phyloP scores from a whole-genome alignment of 2,888 invertebrate species.

The Gastracanthus pulcherrimus region DNA sequence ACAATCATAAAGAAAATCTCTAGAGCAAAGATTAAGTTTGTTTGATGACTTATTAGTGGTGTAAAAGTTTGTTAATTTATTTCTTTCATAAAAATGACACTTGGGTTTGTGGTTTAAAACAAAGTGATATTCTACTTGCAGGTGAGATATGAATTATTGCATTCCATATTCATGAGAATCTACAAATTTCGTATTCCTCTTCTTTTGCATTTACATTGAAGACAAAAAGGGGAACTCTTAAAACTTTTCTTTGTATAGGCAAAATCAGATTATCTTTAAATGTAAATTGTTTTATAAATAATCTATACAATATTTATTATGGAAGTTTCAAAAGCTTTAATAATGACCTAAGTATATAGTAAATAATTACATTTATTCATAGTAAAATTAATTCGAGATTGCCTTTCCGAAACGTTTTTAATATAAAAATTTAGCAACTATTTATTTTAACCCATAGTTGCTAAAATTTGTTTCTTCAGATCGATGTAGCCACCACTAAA shows the following conservation, averaged over 20 bases:
- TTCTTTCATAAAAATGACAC: not conserved
- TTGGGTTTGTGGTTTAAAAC: not conserved
- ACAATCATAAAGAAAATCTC: too few relatives aligned
- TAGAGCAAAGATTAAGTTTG: not conserved
- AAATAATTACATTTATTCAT: too few relatives aligned
- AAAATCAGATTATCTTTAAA: not conserved
- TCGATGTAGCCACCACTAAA: too few relatives aligned
- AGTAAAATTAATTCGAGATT: too few relatives aligned
- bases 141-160: not conserved
- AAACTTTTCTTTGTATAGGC: not conserved
- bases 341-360: too few relatives aligned
- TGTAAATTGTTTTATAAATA: not conserved
- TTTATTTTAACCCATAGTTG: too few relatives aligned
- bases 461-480: too few relatives aligned
- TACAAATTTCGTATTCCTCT: not conserved
- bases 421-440: too few relatives aligned
- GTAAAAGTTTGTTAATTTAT: not conserved
- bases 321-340: too few relatives aligned
- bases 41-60: not conserved
- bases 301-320: not conserved
- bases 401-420: too few relatives aligned
- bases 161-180: conserved; percentile 1
- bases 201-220: not conserved
- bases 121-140: not conserved
- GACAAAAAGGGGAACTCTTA: not conserved